Percentiles rank a stretch among this genome's conserved stretches.
Conservation (phyloP, 2,113 vertebrate species). For the Corythornis madagascariensis region DNA sequence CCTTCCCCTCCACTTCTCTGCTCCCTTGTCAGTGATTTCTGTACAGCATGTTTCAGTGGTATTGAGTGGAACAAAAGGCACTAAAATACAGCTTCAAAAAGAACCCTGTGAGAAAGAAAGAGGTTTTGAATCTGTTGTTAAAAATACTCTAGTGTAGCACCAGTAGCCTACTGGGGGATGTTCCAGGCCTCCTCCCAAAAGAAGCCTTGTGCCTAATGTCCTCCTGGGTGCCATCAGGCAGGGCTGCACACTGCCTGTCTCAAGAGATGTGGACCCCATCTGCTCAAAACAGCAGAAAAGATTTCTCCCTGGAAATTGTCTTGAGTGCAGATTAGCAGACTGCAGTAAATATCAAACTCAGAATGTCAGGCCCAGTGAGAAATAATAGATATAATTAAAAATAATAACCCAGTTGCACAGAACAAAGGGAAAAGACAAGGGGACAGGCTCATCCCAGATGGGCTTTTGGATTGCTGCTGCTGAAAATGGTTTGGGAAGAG, state of each 20-base stretch:
- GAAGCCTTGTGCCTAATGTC: background rate
- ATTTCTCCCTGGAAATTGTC: background rate
- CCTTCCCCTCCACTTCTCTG: background rate
- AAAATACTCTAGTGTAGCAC: background rate
- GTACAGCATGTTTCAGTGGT: background rate
- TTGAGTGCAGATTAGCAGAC: background rate
- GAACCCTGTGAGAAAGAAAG: constrained; percentile 7
- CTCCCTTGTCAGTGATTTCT: constrained; percentile 9
- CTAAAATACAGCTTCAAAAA: constrained; percentile 24
- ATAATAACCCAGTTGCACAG: background rate
- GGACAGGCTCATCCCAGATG: background rate
- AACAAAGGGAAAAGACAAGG: background rate
- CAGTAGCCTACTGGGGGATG: background rate
- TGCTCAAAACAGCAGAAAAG: background rate
- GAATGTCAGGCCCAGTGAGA: background rate
- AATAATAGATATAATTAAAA: constrained; percentile 11
- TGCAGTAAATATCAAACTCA: background rate
- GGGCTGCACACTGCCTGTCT: background rate
- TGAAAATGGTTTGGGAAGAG: background rate
- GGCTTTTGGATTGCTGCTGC: background rate
- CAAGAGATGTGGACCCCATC: background rate
- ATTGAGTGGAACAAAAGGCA: constrained; percentile 22
- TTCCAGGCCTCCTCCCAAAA: background rate
- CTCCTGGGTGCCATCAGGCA: background rate
- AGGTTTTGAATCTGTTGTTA: constrained; percentile 8